Conservation (phyloP, 1,140 invertebrate genomes). For the Neodiprion virginianus region DNA sequence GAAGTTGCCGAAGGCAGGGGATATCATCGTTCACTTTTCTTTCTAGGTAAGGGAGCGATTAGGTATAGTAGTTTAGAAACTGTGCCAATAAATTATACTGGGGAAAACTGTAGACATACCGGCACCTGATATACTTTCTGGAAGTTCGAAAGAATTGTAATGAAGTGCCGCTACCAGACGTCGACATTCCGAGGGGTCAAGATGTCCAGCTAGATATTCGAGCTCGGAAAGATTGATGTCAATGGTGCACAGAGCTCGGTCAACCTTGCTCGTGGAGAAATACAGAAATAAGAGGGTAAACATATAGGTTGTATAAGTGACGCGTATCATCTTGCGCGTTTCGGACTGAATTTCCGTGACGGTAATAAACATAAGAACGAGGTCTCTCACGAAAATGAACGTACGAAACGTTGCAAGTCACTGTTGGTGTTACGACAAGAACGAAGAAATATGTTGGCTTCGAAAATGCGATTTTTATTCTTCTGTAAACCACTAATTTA, state of each 20-base stretch:
- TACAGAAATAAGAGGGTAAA: no score
- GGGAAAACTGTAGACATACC: slow-evolving; percentile 42
- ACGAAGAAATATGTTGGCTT: no score
- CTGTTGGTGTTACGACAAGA: no score
- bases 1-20: slow-evolving; percentile 62
- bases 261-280: background rate
- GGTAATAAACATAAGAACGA: no score
- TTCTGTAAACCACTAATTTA: no score
- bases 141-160: slow-evolving; percentile 61
- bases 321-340: no score
- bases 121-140: slow-evolving; percentile 54
- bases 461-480: no score
- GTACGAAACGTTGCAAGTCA: no score
- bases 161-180: slow-evolving; percentile 64
- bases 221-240: slow-evolving; percentile 66
- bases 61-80: no score
- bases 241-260: slow-evolving; percentile 50
- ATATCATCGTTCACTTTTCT: slow-evolving; percentile 58
- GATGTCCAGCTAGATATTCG: slow-evolving; percentile 63
- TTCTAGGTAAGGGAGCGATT: slow-evolving; percentile 37
- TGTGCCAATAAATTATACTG: background rate
- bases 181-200: slow-evolving; percentile 64
- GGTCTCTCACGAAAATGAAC: no score
- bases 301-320: no score
- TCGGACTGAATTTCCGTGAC: no score